Base-by-base conservation (phyloP, 2,113 vertebrate species). In the Beaufortia kweichowensis region DNA sequence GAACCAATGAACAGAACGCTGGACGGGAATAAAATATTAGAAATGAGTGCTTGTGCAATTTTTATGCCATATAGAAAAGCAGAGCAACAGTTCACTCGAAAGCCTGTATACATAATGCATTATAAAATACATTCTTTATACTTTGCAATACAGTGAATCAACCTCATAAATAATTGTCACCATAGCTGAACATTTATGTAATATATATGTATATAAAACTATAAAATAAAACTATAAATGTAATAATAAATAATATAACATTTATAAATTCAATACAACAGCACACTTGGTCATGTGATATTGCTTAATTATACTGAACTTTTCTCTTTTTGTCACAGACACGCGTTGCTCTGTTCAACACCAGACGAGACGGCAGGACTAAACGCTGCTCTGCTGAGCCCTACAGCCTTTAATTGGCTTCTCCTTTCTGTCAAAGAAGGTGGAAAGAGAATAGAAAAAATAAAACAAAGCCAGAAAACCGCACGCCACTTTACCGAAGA, bases 331-430 rank as follows among this genome's bases (percentile, higher is more conserved):
- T 12, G 15, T 24, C 24, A 70, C 7, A 21, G 15, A 53, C 66
- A 6, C 6, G 4, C 2, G 14, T 12, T 31, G 26, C 24, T 59
- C 56, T 12, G 6, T 53, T n/a, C 19, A 9, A 7, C 2, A 9
- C 48, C 7, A 53, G 19, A 21, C 19, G 68, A 57, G 31, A 71
- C 29, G 57, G 68, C 15, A 28, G 68, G 39, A 39, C 68, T 59
- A 71, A 71, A 71, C 21, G 53, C 50, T 71, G 68, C 53, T 71
- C 68, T 57, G 23, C 31, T 56, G 68, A 41, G 68, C 68, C 53
- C 68, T 57, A 35, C 33, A 70, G 68, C 41, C 68, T 28, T 41
- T 71, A 71, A 71, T 71, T 71, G 68, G 68, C 68, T 59, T 71
- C 53, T 71, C 33, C 15, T 26, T 21, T 23, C 33, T 71, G 68